Base-by-base conservation (phyloP, 2,888 invertebrate species). In the Seira ritae region DNA sequence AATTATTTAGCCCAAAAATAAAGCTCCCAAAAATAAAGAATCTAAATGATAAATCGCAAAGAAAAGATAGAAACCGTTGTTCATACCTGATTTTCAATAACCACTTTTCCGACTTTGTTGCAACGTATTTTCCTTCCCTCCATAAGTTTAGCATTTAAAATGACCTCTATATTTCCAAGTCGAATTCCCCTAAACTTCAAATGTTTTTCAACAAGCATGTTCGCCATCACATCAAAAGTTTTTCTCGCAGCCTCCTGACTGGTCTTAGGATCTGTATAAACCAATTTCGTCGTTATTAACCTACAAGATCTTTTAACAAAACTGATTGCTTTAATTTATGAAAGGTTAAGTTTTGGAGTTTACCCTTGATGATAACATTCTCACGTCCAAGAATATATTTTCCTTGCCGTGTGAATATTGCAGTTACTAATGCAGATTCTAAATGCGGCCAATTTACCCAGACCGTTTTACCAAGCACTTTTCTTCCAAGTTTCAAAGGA, bases 381-480 rank as follows among this genome's bases (percentile, higher is more conserved):
- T 76, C 76, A 20, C 77, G 74, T 0, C 78, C 85, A 1, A 84
- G 69, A 22, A 70, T 73, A 62, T 72, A 85, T 46, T 85, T 83
- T n/a, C 71, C 81, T 55, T 80, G 55, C 0, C 81, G 75, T 17
- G 84, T 87, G 67, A 15, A 84, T n/a, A 88, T 67, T 8, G 82
- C 80, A 12, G 85, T 84, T 10, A 89, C 86, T 8, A 85, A 66
- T 0, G 86, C 87, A 0, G 72, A 85, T 10, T 87, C 92, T 75
- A 99, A 93, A 92, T 98, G 97, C 0, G 99, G 99, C 98, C 98
- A 99, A 3, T 94, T 94, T 1, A 97, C 96, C 92, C 94, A 96
- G 0, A 98, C 93, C 66, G 92, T 92, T 90, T 94, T 94, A 0
- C 95, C 96, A 12, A 98, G 90, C 50, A 95, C 90, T 62, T 94